A percentile compares a stretch with the other conserved stretches of the same genome.
Conservation (phyloP, 2,888 invertebrate species). For the Augiades crinisus region DNA sequence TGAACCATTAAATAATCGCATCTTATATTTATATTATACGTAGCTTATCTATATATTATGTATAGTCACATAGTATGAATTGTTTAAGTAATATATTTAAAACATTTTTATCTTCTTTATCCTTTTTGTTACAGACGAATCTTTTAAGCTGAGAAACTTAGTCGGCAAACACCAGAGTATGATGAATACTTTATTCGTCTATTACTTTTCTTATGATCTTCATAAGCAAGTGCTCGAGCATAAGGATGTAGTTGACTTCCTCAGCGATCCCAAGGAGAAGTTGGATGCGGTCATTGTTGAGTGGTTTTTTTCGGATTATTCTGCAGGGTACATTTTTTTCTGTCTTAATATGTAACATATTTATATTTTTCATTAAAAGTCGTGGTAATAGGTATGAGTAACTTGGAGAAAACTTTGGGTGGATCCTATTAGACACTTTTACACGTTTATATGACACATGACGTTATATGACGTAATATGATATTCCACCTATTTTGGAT, state of each 20-base stretch:
- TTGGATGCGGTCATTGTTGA: constrained; percentile 55
- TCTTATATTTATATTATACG: too few species aligned
- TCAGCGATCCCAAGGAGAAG: constrained; percentile 48
- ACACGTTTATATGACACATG: too few species aligned
- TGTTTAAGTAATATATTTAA: too few species aligned
- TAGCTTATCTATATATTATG: too few species aligned
- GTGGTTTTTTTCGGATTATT: constrained; percentile 53
- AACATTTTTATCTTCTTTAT: too few species aligned
- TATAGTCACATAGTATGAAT: not conserved
- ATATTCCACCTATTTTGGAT: not conserved
- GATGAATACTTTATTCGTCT: constrained; percentile 41
- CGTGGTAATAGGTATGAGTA: too few species aligned
- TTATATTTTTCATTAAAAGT: too few species aligned
- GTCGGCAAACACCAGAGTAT: constrained; percentile 42
- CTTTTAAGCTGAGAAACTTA: constrained; percentile 47
- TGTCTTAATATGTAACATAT: too few species aligned
- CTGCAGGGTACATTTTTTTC: constrained; percentile 43
- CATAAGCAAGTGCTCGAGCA: constrained; percentile 43
- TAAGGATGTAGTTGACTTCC: constrained; percentile 38
- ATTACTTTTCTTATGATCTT: constrained; percentile 39
- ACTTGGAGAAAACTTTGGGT: too few species aligned
- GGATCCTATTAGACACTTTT: too few species aligned
- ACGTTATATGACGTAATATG: too few species aligned
- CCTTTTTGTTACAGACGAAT: constrained; percentile 44
- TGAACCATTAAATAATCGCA: too few species aligned